Conservation (phyloP, 2,888 invertebrate species). For the Drymonia ruficornis region DNA sequence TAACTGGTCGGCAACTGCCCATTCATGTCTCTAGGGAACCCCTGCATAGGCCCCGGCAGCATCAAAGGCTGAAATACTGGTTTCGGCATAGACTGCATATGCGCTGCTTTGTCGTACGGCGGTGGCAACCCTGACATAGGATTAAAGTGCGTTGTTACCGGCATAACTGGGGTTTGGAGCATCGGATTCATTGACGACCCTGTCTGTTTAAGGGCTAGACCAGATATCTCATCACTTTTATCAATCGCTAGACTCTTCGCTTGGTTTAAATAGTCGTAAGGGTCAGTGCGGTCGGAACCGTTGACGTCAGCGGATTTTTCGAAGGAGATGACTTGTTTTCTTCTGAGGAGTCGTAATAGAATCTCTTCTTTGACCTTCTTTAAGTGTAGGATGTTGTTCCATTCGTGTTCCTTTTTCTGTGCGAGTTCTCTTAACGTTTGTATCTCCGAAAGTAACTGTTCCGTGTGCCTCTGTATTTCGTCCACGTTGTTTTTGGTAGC, state of each 20-base stretch:
- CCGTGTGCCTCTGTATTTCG: constrained; percentile 86
- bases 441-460: constrained; percentile 87
- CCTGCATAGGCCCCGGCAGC: constrained; percentile 71
- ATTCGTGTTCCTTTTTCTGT: constrained; percentile 92
- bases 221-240: constrained; percentile 79
- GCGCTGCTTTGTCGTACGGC: constrained; percentile 76
- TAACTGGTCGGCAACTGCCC: constrained; percentile 84
- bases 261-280: constrained; percentile 74
- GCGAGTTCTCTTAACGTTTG: constrained; percentile 90
- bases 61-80: constrained; percentile 73
- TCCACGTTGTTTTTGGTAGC: constrained; percentile 86
- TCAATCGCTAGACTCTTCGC: constrained; percentile 75
- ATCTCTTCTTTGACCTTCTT: constrained; percentile 95
- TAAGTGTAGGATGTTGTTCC: constrained; percentile 92
- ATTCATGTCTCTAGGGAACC: constrained; percentile 80
- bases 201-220: constrained; percentile 70
- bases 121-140: constrained; percentile 75
- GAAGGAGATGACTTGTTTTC: constrained; percentile 86
- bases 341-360: constrained; percentile 88
- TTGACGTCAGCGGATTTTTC: constrained; percentile 74
- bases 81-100: constrained; percentile 73
- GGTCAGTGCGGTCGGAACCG: constrained; percentile 67
- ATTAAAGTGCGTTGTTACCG: constrained; percentile 69
- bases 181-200: constrained; percentile 61
- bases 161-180: constrained; percentile 67